Percentiles rank a stretch among this genome's conserved stretches.
Conservation (phyloP, 2,113 vertebrate species). For the Tretioscincus oriximinensis region DNA sequence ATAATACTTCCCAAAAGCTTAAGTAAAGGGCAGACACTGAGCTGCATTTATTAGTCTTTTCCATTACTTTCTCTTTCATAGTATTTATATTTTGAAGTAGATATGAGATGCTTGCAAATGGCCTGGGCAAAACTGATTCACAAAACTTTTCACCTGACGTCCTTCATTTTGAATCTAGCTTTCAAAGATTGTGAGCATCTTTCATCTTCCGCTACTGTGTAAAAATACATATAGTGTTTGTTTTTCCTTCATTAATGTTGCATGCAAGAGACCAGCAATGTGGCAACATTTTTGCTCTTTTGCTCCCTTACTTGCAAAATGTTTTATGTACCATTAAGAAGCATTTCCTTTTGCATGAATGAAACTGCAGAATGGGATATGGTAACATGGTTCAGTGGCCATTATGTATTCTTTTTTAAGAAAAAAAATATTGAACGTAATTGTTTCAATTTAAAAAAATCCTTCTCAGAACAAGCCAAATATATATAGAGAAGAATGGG, state of each 20-base stretch:
- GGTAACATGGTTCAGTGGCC: background rate
- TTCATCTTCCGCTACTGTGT: background rate
- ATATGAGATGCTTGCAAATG: background rate
- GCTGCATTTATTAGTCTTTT: background rate
- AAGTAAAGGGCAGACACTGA: background rate
- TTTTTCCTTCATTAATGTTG: slow-evolving; percentile 8
- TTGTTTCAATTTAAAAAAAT: too few species aligned
- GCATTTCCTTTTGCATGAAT: background rate
- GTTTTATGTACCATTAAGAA: background rate
- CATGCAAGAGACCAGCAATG: background rate
- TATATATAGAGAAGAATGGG: background rate
- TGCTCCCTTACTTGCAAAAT: background rate
- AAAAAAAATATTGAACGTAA: too few species aligned
- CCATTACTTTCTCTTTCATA: background rate
- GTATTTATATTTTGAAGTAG: background rate
- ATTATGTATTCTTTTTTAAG: background rate
- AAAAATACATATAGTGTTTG: background rate
- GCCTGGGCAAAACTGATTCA: background rate
- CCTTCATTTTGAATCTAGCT: background rate
- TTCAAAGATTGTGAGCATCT: background rate
- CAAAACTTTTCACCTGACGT: background rate
- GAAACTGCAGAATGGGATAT: background rate
- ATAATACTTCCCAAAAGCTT: background rate
- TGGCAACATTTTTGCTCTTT: background rate
- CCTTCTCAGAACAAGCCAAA: background rate